phyloP scores from a whole-genome alignment of 2,888 invertebrate species.

The Drosophila tripunctata region DNA sequence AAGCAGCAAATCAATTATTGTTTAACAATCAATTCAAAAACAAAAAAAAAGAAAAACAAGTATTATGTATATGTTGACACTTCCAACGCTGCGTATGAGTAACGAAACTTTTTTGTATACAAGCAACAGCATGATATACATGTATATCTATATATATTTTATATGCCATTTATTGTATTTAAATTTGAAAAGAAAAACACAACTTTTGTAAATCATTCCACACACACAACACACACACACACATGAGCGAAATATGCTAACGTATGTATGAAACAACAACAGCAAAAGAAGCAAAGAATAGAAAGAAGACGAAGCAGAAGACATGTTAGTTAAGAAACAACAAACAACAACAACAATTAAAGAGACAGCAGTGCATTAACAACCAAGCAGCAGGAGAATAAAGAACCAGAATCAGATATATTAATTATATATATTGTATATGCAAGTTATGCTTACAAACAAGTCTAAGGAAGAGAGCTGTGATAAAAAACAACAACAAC shows the following conservation, averaged over 20 bases:
- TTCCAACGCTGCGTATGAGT: constrained; percentile 60
- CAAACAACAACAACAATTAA: constrained; percentile 18
- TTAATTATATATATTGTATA: too few species aligned
- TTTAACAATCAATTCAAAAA: constrained; percentile 40
- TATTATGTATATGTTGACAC: constrained; percentile 41
- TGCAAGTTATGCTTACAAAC: constrained; percentile 75
- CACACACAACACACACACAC: constrained; percentile 51
- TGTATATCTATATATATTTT: constrained; percentile 68
- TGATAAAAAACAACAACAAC: constrained; percentile 65
- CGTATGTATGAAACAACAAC: constrained; percentile 61
- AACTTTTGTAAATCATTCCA: constrained; percentile 77
- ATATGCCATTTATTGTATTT: constrained; percentile 79
- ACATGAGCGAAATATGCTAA: constrained; percentile 56
- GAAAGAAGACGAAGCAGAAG: constrained; percentile 23
- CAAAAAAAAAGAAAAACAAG: constrained; percentile 3
- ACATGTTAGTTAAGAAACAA: constrained; percentile 44
- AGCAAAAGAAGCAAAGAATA: constrained; percentile 11
- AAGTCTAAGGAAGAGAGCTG: constrained; percentile 67
- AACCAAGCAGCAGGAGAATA: too few species aligned
- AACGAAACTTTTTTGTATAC: constrained; percentile 63
- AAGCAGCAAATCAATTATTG: constrained; percentile 27
- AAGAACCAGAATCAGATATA: constrained; percentile 34
- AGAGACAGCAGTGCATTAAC: constrained; percentile 55
- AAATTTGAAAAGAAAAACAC: constrained; percentile 52
- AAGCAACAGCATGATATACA: constrained; percentile 35